A percentile compares a stretch with the other conserved stretches of the same genome.
Evolutionary conservation across 1,140 invertebrate species (phyloP).

Genomic region (Cataglyphis hispanica): DNA sequence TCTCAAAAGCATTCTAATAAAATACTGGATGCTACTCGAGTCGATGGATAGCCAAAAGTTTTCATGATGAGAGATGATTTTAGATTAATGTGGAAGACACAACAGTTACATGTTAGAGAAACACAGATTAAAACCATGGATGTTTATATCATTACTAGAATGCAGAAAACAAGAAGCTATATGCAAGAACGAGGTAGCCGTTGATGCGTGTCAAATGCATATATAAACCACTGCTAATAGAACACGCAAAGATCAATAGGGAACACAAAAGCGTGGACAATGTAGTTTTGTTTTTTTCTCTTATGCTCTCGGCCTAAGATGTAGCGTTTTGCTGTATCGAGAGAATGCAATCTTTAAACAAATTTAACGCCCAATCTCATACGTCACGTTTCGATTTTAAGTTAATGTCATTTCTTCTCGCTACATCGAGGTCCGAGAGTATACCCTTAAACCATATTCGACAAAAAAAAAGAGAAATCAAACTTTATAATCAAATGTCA

Average conservation of each 20-base stretch:
- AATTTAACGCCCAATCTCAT: not conserved
- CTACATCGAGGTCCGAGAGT: conserved; percentile 34
- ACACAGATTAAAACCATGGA: conserved; percentile 57
- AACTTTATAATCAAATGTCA: conserved; percentile 9
- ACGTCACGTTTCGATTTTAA: not conserved
- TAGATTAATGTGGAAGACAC: conserved; percentile 51
- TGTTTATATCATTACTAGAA: conserved; percentile 66
- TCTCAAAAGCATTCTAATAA: conserved; percentile 45
- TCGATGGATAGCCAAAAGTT: conserved; percentile 50
- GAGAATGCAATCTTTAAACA: not conserved
- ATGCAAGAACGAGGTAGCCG: conserved; percentile 60
- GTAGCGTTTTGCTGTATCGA: not conserved
- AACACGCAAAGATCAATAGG: conserved; percentile 65
- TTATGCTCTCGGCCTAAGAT: conserved; percentile 31
- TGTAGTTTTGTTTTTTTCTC: conserved; percentile 43
- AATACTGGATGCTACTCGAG: conserved; percentile 44
- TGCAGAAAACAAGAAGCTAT: conserved; percentile 75
- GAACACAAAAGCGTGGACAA: conserved; percentile 70
- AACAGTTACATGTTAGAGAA: conserved; percentile 59
- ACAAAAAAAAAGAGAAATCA: conserved; percentile 3
- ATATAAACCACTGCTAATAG: conserved; percentile 68
- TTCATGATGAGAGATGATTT: conserved; percentile 50
- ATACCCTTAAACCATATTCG: conserved; percentile 11
- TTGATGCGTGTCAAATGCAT: conserved; percentile 76
- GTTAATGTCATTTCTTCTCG: not conserved